Evolutionary conservation across 2,797 vertebrate species (phyloP), one percentile per base, ranked within the genome.

Genomic region (Centropyge bicolor): DNA sequence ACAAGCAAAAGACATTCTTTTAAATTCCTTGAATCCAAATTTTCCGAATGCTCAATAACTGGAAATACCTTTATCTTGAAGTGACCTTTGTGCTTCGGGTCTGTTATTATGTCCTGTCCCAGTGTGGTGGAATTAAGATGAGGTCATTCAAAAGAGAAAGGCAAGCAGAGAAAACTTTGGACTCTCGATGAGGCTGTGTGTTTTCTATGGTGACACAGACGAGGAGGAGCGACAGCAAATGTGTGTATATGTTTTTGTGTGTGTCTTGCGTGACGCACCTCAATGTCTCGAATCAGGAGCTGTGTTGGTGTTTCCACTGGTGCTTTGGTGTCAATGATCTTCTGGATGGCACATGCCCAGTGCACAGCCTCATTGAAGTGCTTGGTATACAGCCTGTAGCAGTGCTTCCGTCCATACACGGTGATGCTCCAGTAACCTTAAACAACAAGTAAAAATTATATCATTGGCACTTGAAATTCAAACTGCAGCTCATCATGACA

Each of bases 221-320:
- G 8, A 9, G n/a, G 64, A 55, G 63, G 38, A 49, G 46, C 12
- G 13, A 40, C 27, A 31, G 43, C 19, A 41, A 56, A 20, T 45
- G 52, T 70, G 68, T 76, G 76, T 49, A 0, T 60, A 12, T 55
- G 31, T 20, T n/a, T 46, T 11, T 71, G 57, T 75, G 75, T 73
- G 76, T 60, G 41, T 36, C 48, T n/a, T 45, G 52, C 3, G 17
- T 45, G 70, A 41, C 79, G 27, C 65, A 99, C 98, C 96, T 99
- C 96, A 0, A 99, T 96, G 56, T 99, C 98, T 1, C 95, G 95
- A 83, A 99, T 98, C 76, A 99, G 96, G 66, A 98, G 96, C 92
- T 98, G 98, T 0, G 98, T 99, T 46, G 98, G 98, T 0, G 98
- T 99, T 86, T 99, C 97, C 77, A 98, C 92, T 0, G 97, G 97